These are phyloP conservation scores for Acanthopagrus latus DNA, from an alignment of 2,797 vertebrate species.

Conservation along the genomic window DNA sequence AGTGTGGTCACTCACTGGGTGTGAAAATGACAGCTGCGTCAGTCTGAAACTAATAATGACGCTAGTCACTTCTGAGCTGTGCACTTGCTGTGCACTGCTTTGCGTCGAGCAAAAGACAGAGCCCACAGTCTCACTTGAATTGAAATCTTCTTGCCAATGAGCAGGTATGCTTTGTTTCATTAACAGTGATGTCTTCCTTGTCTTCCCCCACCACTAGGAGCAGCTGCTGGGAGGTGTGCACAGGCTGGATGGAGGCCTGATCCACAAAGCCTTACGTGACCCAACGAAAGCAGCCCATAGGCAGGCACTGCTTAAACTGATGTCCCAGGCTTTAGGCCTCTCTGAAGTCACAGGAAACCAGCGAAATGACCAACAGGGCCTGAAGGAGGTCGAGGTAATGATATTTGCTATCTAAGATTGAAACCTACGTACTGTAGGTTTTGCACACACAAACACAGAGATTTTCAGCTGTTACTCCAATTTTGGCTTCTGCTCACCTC, in stretches of 20 bases:
- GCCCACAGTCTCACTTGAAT: too few species aligned
- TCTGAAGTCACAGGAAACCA: constrained; percentile 47
- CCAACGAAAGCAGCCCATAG: constrained; percentile 62
- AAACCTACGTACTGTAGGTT: background rate
- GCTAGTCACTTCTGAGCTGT: too few species aligned
- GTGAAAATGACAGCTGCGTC: too few species aligned
- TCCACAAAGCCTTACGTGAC: constrained; percentile 82
- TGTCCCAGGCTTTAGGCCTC: constrained; percentile 82
- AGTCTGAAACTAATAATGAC: too few species aligned
- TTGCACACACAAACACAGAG: background rate
- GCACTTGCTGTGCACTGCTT: too few species aligned
- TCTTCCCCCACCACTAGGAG: constrained; percentile 66
- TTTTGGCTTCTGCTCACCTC: too few species aligned
- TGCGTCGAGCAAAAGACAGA: too few species aligned
- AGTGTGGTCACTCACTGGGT: too few species aligned
- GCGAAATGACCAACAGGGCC: constrained; percentile 74
- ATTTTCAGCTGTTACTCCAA: background rate
- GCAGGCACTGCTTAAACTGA: constrained; percentile 78
- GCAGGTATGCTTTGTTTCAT: background rate
- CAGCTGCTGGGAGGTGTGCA: constrained; percentile 78
- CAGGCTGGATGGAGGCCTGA: constrained; percentile 81
- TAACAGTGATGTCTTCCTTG: background rate
- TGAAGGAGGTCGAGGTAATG: constrained; percentile 88
- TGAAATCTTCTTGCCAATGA: background rate
- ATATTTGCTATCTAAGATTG: background rate